These are phyloP conservation scores for Anas bernieri DNA, from an alignment of 2,797 vertebrate species.

Conservation along the genomic window DNA sequence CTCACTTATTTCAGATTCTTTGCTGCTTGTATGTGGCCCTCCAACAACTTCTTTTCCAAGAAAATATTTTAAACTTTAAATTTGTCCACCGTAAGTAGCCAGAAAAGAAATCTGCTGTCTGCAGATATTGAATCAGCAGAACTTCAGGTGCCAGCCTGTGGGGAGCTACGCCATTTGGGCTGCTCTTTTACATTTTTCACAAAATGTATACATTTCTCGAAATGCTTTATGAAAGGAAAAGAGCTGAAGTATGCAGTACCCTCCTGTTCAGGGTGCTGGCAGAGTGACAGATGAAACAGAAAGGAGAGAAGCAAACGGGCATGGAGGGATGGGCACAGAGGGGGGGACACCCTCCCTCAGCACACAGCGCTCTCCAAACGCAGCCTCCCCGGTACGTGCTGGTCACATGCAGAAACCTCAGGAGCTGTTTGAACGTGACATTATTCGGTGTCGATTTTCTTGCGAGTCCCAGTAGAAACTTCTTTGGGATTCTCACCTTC, in stretches of 20 bases:
- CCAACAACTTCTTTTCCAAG: background rate
- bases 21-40: background rate
- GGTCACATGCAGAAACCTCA: background rate
- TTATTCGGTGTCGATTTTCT: background rate
- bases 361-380: background rate
- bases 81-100: background rate
- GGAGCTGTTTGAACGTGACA: background rate
- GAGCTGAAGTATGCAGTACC: background rate
- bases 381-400: fast-evolving
- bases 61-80: background rate
- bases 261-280: background rate
- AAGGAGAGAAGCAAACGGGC: background rate
- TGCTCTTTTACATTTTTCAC: background rate
- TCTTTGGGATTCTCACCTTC: background rate
- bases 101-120: background rate
- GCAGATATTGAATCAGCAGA: background rate
- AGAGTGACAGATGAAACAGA: background rate
- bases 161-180: background rate
- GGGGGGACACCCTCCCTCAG: background rate
- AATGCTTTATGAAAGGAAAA: constrained; percentile 12
- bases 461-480: background rate
- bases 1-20: background rate
- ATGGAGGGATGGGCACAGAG: background rate
- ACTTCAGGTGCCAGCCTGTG: background rate
- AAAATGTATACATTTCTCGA: background rate